Base-by-base conservation (phyloP, 1,140 invertebrate genomes). In the Eupristina koningsbergeri region DNA sequence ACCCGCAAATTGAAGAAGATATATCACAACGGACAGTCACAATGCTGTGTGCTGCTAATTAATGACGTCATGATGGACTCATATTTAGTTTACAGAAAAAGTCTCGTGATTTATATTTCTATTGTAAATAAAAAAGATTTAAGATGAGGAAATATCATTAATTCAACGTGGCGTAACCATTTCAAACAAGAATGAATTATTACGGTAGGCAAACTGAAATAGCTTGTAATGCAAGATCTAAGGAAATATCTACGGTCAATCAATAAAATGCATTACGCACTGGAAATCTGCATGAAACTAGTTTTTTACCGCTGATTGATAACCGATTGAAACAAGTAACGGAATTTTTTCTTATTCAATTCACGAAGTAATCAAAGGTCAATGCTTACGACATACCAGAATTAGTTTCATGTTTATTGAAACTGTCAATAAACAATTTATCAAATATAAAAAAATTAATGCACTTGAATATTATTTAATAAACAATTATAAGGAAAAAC, bases 1-100 rank as follows among this genome's bases (percentile, higher is more conserved):
- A 77, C 26, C 77, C 77, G 74, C 63, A 83, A 83, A 83, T 83
- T 69, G n/a, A 77, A 76, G 61, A 50, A 50, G 41, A 77, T 83
- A 64, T 69, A 69, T 71, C 41, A 73, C 64, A 69, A 41, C 39
- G 1, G n/a, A 11, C 9, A 17, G 39, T 79, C 13, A n/a, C 67
- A 45, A 41, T 74, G 53, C 22, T 58, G 34, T 45, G 39, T 39
- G 22, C 0, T 31, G 19, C 73, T 82, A 82, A 82, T 82, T 53
- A 82, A 82, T 81, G 47, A 61, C 53, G 80, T 75, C 79, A 80
- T 29, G 50, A 76, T 58, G n/a, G 8, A 34, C 3, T n/a, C 39
- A 39, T 45, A 63, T 26, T 34, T 36, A 53, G 36, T 67, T 67
- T 76, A 63, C 58, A 6, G 53, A 82, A 76, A 82, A 82, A 69